Evolutionary conservation across 2,888 invertebrate species (phyloP).

Genomic region (Lycia hirtaria): DNA sequence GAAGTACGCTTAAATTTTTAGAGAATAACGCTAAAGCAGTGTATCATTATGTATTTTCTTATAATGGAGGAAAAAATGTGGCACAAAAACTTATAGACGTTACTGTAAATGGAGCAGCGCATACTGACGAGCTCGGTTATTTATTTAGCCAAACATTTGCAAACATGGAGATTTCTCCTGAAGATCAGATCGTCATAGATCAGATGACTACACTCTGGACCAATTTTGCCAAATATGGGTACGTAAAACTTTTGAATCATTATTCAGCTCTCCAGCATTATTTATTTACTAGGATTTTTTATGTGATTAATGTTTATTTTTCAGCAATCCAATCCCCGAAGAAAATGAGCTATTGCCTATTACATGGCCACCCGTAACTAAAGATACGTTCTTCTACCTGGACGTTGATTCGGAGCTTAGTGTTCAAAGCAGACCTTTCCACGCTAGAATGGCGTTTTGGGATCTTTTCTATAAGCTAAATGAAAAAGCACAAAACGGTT

Average conservation of each 20-base stretch:
- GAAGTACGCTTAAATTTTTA: slow-evolving; percentile 27
- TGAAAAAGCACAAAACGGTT: slow-evolving; percentile 33
- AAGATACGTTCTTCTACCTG: slow-evolving; percentile 35
- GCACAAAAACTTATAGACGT: slow-evolving; percentile 16
- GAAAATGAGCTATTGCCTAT: slow-evolving; percentile 42
- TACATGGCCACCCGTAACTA: slow-evolving; percentile 44
- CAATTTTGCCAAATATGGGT: slow-evolving; percentile 47
- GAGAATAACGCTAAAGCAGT: slow-evolving; percentile 28
- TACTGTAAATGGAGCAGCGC: slow-evolving; percentile 30
- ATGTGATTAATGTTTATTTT: slow-evolving; percentile 14
- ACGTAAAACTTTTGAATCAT: slow-evolving; percentile 19
- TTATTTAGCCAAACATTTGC: slow-evolving; percentile 28
- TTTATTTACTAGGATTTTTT: background rate
- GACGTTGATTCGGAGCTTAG: slow-evolving; percentile 34
- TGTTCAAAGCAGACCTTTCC: slow-evolving; percentile 36
- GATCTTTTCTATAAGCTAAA: slow-evolving; percentile 47
- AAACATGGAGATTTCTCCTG: slow-evolving; percentile 16
- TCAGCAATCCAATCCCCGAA: slow-evolving; percentile 48
- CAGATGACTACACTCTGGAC: slow-evolving; percentile 41
- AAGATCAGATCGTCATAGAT: slow-evolving; percentile 39
- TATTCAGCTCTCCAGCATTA: background rate
- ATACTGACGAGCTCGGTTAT: slow-evolving; percentile 40
- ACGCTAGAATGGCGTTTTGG: slow-evolving; percentile 46
- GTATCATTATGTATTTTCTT: slow-evolving; percentile 39
- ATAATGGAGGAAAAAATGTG: slow-evolving; percentile 33